Evolutionary conservation across 2,888 invertebrate species (phyloP).

Genomic region (Yponomeuta cagnagella): DNA sequence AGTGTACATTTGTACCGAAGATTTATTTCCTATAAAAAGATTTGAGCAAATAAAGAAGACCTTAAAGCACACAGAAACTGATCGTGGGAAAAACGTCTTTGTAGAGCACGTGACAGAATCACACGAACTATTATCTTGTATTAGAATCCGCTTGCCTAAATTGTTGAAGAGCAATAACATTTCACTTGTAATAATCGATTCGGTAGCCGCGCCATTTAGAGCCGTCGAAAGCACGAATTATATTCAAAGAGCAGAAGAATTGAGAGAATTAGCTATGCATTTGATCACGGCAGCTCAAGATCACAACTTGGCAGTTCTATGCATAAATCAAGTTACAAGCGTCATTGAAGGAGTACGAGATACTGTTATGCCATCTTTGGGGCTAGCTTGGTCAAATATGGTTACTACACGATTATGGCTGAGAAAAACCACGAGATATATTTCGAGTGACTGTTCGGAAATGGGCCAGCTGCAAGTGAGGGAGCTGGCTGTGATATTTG

Average conservation of each 20-base stretch:
- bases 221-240: conserved; percentile 56
- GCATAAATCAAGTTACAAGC: conserved; percentile 64
- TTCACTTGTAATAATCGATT: conserved; percentile 55
- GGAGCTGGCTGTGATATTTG: conserved; percentile 45
- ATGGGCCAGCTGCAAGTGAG: conserved; percentile 28
- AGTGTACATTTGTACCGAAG: conserved; percentile 87
- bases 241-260: conserved; percentile 59
- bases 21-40: conserved; percentile 72
- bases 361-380: conserved; percentile 53
- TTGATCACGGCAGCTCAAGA: conserved; percentile 46
- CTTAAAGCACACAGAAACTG: conserved; percentile 27
- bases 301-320: conserved; percentile 51
- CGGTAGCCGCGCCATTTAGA: conserved; percentile 64
- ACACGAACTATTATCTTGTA: conserved; percentile 52
- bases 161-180: conserved; percentile 40
- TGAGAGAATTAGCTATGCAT: conserved; percentile 53
- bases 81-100: conserved; percentile 53
- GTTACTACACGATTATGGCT: conserved; percentile 48
- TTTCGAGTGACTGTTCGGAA: conserved; percentile 9
- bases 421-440: conserved; percentile 21
- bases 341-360: conserved; percentile 36
- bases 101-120: conserved; percentile 62
- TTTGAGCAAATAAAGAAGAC: conserved; percentile 51
- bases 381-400: conserved; percentile 69
- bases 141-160: conserved; percentile 52